phyloP scores from a whole-genome alignment of 2,797 vertebrate species.

The Miopithecus talapoin region DNA sequence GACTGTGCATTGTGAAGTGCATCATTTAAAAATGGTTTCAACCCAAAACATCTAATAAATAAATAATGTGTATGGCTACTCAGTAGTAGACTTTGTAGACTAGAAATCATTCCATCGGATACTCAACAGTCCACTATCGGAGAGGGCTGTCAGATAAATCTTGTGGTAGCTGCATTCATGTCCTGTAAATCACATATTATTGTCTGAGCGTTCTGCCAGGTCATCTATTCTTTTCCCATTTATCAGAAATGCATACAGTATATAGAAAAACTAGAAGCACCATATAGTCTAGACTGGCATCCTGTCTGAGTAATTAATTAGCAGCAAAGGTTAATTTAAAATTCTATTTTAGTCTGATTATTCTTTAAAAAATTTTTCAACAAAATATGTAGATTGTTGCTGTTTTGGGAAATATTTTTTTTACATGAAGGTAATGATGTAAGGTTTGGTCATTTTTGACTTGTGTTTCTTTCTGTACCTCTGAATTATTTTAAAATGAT shows the following conservation, averaged over 20 bases:
- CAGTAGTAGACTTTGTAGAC: constrained; percentile 90
- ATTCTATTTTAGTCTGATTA: constrained; percentile 52
- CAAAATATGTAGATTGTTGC: neutral
- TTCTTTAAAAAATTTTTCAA: constrained; percentile 58
- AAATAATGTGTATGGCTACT: constrained; percentile 93
- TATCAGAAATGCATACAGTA: constrained; percentile 94
- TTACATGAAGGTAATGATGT: neutral
- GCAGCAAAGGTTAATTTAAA: constrained; percentile 66
- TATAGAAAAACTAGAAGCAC: constrained; percentile 83
- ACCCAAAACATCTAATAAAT: constrained; percentile 96
- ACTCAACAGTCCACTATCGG: constrained; percentile 92
- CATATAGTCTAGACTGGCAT: constrained; percentile 80
- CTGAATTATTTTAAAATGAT: constrained; percentile 2
- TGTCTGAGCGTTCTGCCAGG: constrained; percentile 96
- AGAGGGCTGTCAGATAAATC: constrained; percentile 95
- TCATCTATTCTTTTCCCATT: constrained; percentile 97
- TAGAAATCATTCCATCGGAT: constrained; percentile 97
- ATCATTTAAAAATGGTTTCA: constrained; percentile 93
- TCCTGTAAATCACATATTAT: constrained; percentile 99
- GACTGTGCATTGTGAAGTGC: constrained; percentile 89
- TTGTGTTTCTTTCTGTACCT: neutral
- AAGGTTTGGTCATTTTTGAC: neutral
- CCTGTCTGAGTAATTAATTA: constrained; percentile 82
- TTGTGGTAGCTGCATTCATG: constrained; percentile 94
- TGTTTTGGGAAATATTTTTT: constrained; percentile 31